Conservation (phyloP, 2,888 invertebrate genomes). For the Pogonocherus hispidulus region DNA sequence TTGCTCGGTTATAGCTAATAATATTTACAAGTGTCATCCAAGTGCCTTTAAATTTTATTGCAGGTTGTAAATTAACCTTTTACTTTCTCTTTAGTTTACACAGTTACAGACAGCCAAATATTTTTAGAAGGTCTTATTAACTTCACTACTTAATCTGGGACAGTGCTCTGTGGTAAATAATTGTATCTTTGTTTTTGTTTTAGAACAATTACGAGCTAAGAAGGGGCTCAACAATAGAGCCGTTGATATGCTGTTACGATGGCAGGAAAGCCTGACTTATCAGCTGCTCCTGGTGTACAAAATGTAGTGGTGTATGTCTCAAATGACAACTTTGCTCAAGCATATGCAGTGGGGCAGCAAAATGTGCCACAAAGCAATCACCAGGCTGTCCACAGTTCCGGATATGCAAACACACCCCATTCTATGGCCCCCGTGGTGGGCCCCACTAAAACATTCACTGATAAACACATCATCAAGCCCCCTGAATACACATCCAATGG, state of each 20-base stretch:
- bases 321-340: conserved; percentile 72
- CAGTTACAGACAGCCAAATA: background rate
- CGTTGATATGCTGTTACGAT: conserved; percentile 83
- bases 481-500: conserved; percentile 54
- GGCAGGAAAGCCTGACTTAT: conserved; percentile 85
- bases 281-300: conserved; percentile 71
- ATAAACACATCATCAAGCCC: conserved; percentile 55
- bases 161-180: background rate
- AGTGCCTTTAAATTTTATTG: conserved; percentile 57
- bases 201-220: conserved; percentile 65
- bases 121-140: conserved; percentile 2
- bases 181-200: conserved; percentile 51
- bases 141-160: background rate
- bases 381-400: conserved; percentile 68
- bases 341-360: conserved; percentile 70
- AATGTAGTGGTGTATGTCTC: conserved; percentile 74
- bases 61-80: conserved; percentile 38
- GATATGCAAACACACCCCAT: conserved; percentile 58
- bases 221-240: conserved; percentile 70
- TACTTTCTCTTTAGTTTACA: conserved; percentile 28
- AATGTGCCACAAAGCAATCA: conserved; percentile 63
- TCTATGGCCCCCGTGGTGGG: conserved; percentile 63
- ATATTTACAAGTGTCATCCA: conserved; percentile 29
- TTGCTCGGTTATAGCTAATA: conserved; percentile 41
- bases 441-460: conserved; percentile 56